Base-by-base conservation (phyloP, 2,888 invertebrate genomes). In the Drosophila phalerata region DNA sequence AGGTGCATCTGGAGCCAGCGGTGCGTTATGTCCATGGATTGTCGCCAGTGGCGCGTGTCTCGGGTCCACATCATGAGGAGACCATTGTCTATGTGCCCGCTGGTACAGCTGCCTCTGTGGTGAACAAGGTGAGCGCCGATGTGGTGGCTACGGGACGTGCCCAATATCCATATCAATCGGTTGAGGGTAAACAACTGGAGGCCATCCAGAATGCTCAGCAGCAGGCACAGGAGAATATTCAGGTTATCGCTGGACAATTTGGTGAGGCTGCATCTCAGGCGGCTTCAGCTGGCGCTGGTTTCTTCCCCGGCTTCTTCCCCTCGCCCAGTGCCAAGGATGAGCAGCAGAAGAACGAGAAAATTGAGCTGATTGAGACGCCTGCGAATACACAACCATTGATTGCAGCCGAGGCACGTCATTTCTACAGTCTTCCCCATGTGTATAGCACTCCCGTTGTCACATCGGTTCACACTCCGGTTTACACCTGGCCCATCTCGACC, bases 41-140 rank as follows among this genome's bases (percentile, higher is more conserved):
- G 28, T 82, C 91, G 15, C 92, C 92, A 3, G 64, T 91, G 61
- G 92, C 91, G 9, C 90, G 91, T n/a, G 91, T 92, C 49, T 79
- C 85, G 5, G 75, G 87, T 3, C 90, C 91, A 0, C 88, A 89
- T 52, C 84, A 83, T 30, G 92, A 92, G 58, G 92, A 92, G 73
- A 91, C 92, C 5, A 84, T 92, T 61, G 88, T 92, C 8, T 92
- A 90, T 74, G 91, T 91, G 48, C 92, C 92, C 0, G 89, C 91
- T 1, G 88, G 90, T 43, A 73, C 89, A 6, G 81, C 87, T 4
- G 88, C 89, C 60, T 77, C 89, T 0, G 77, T 89, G 48, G 63
- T 83, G 37, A 81, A 82, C 22, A 77, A 57, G 1, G 56, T 86
- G 2, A 37, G 67, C 13, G 40, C 69, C 13, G 90, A 86, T 1